Conservation (phyloP, 2,888 invertebrate species). For the Theretra japonica region DNA sequence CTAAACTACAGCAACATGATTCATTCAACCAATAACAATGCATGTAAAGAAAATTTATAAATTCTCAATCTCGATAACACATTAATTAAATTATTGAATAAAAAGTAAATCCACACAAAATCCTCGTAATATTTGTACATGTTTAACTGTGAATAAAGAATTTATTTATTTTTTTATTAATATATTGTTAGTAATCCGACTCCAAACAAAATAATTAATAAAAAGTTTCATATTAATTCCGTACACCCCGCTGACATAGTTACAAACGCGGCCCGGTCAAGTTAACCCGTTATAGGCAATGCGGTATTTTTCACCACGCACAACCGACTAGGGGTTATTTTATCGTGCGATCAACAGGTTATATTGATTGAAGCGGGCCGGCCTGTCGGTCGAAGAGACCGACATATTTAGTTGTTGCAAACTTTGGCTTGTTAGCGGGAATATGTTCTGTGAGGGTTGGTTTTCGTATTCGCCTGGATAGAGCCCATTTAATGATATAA, state of each 20-base stretch:
- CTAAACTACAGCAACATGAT: too few species aligned
- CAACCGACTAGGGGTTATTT: conserved; percentile 16
- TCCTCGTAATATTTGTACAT: too few species aligned
- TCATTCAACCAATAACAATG: too few species aligned
- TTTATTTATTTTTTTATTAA: too few species aligned
- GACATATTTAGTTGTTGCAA: conserved; percentile 30
- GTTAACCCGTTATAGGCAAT: conserved; percentile 37
- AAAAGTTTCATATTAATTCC: conserved; percentile 1
- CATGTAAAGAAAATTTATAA: too few species aligned
- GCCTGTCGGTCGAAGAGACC: conserved; percentile 13
- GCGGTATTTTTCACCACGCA: conserved; percentile 39
- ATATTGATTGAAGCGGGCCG: conserved; percentile 30
- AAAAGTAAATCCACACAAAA: background rate
- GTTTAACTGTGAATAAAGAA: too few species aligned
- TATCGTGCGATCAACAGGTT: conserved; percentile 32
- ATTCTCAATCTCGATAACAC: too few species aligned
- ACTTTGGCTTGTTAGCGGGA: background rate
- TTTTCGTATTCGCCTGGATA: background rate
- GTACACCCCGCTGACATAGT: conserved; percentile 16
- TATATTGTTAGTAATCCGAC: background rate
- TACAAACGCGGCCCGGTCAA: conserved; percentile 20
- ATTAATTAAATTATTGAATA: too few species aligned
- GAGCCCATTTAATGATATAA: too few species aligned
- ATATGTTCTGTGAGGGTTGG: too few species aligned
- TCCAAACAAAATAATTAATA: background rate